Evolutionary conservation across 1,140 invertebrate genomes (phyloP).

Genomic region (Eriosoma lanigerum): DNA sequence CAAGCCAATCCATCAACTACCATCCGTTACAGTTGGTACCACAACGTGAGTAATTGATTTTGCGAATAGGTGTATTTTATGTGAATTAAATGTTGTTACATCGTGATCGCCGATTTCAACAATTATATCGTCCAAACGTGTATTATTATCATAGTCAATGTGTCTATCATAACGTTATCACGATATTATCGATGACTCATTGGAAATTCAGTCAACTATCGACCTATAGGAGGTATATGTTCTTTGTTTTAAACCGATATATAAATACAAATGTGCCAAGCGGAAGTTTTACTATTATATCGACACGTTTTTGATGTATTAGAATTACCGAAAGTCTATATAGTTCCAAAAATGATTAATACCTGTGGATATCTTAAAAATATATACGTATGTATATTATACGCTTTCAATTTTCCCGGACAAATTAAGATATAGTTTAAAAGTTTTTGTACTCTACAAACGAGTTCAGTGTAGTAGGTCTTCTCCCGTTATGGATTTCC

Average conservation of each 20-base stretch:
- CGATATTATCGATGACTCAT: too few species aligned
- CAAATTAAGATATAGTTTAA: not conserved
- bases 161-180: too few species aligned
- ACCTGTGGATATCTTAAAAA: not conserved
- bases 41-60: slow-evolving; percentile 69
- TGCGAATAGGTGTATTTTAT: not conserved
- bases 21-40: slow-evolving; percentile 80
- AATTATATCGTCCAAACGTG: too few species aligned
- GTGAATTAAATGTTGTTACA: not conserved
- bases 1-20: slow-evolving; percentile 74
- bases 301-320: not conserved
- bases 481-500: too few species aligned
- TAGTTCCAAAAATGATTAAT: not conserved
- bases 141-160: too few species aligned
- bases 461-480: too few species aligned
- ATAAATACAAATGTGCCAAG: too few species aligned
- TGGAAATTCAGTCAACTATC: not conserved
- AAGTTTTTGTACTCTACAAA: too few species aligned
- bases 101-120: not conserved
- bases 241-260: not conserved
- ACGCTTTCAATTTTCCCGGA: not conserved
- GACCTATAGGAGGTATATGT: too few species aligned
- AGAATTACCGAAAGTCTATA: not conserved
- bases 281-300: too few species aligned
- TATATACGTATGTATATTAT: not conserved